phyloP scores from a whole-genome alignment of 2,113 vertebrate species.

The Pluvianellus socialis region DNA sequence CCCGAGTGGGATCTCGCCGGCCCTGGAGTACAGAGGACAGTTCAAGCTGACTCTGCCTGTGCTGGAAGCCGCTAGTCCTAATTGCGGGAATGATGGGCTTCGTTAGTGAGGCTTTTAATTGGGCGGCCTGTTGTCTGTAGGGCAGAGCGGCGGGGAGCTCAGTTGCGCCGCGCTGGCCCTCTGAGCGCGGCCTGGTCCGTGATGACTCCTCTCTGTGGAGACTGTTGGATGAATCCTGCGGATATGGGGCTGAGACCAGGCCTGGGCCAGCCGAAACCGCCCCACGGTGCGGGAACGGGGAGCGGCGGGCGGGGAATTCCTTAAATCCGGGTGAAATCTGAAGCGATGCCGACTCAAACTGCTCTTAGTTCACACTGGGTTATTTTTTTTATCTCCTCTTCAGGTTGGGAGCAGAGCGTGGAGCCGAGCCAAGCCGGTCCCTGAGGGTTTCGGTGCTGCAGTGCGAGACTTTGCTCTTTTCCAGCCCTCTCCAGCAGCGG shows the following conservation, averaged over 20 bases:
- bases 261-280: fast-evolving
- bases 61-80: neutral
- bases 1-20: fast-evolving
- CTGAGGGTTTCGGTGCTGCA: no score
- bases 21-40: no score
- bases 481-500: neutral
- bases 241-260: constrained; percentile 73
- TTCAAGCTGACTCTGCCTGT: fast-evolving
- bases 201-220: constrained; percentile 58
- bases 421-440: neutral
- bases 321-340: fast-evolving
- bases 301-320: fast-evolving
- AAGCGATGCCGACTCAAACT: fast-evolving
- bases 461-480: fast-evolving
- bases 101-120: fast-evolving
- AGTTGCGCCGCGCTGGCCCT: fast-evolving
- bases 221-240: constrained; percentile 72
- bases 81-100: fast-evolving
- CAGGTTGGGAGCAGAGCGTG: neutral
- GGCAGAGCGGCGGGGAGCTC: fast-evolving
- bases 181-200: neutral
- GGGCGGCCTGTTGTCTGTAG: neutral
- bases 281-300: fast-evolving
- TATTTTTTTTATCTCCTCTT: neutral
- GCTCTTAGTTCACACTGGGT: fast-evolving